Conservation (phyloP, 2,888 invertebrate genomes). For the Noctua comes region DNA sequence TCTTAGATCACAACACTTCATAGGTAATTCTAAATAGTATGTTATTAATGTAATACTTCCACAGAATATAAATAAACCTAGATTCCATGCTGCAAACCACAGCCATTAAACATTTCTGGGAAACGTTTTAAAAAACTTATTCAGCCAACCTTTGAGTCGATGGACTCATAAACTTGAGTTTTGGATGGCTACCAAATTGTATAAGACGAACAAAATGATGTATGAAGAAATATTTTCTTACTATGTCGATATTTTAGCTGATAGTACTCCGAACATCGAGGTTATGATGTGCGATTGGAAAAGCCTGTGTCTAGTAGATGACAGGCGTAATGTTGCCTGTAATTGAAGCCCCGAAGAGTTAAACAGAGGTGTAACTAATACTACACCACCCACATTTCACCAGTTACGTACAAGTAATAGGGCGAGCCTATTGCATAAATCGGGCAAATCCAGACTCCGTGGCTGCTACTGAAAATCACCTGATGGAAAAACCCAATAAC, state of each 20-base stretch:
- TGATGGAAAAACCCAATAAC: no score
- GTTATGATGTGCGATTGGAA: background rate
- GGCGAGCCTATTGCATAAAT: no score
- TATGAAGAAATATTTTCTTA: slow-evolving; percentile 7
- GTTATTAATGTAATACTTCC: background rate
- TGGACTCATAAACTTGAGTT: slow-evolving; percentile 69
- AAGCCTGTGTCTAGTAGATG: no score
- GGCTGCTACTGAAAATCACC: no score
- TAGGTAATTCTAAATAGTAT: background rate
- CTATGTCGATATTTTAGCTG: background rate
- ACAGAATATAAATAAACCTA: slow-evolving; percentile 41
- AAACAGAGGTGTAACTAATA: background rate
- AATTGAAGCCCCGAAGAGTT: no score
- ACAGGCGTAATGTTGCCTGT: no score
- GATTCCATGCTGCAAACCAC: slow-evolving; percentile 11
- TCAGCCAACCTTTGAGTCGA: slow-evolving; percentile 66
- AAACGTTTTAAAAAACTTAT: slow-evolving; percentile 70
- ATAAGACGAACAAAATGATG: slow-evolving; percentile 7
- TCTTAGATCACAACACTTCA: background rate
- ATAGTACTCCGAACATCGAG: background rate
- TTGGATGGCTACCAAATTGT: slow-evolving; percentile 58
- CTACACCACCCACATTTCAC: background rate
- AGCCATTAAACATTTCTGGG: slow-evolving; percentile 46
- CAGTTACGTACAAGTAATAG: background rate
- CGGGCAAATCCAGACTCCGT: no score